Evolutionary conservation across 1,140 invertebrate genomes (phyloP).

Genomic region (Ceratoteleas bidentatus): DNA sequence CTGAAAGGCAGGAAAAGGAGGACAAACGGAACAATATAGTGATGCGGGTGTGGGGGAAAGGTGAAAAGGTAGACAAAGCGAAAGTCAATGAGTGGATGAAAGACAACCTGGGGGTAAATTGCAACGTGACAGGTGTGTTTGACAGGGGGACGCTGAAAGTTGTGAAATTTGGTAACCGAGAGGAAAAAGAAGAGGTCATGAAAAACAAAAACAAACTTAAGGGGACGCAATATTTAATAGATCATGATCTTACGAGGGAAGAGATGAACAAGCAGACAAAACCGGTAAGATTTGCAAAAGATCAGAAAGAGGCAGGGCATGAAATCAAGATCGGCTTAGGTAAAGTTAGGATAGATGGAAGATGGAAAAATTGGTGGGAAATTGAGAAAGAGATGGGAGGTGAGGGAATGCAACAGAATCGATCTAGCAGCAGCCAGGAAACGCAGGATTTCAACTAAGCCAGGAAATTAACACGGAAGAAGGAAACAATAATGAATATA

Average conservation of each 20-base stretch:
- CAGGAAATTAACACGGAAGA: too few species aligned
- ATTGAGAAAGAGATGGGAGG: neutral
- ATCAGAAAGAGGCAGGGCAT: neutral
- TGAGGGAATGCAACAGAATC: too few species aligned
- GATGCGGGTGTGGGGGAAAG: conserved; percentile 1
- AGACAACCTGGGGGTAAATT: conserved; percentile 1
- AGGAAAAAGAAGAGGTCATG: conserved; percentile 25
- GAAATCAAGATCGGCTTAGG: neutral
- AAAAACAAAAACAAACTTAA: conserved; percentile 8
- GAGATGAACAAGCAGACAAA: neutral
- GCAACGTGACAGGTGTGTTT: neutral
- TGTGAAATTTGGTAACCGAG: conserved; percentile 5
- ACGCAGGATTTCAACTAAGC: too few species aligned
- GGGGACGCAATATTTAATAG: conserved; percentile 9
- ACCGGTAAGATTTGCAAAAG: neutral
- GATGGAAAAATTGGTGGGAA: neutral
- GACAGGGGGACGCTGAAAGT: neutral
- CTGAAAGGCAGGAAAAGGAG: conserved; percentile 10
- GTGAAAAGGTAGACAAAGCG: neutral
- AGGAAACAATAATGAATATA: too few species aligned
- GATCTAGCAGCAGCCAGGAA: too few species aligned
- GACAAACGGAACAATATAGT: conserved; percentile 14
- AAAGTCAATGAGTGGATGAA: conserved; percentile 7
- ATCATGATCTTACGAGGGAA: conserved; percentile 7
- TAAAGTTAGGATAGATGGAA: neutral